Evolutionary conservation across 2,888 invertebrate species (phyloP), one percentile per base, ranked within the genome.

Genomic region (Erebia epiphron): DNA sequence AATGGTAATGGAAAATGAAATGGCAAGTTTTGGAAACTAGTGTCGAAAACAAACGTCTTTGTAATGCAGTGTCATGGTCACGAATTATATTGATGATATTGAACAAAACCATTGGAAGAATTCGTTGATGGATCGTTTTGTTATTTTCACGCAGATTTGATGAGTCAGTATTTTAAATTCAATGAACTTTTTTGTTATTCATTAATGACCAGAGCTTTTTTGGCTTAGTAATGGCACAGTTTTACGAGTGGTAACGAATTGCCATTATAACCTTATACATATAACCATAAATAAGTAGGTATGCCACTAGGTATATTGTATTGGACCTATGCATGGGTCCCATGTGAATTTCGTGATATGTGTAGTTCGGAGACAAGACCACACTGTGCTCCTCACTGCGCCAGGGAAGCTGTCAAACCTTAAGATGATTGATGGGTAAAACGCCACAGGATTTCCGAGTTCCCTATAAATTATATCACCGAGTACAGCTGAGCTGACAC

Each of bases 41-140:
- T 26, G 57, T 57, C 35, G 54, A 54, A 54, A 9, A 21, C 14
- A 57, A 57, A 35, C 35, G 35, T 35, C 35, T 35, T 5, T 35
- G 35, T 60, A 41, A n/a, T 41, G 58, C 58, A 60, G 9, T 1
- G 61, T 61, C 61, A 61, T 61, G 61, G 4, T 41, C 5, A 46
- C 61, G 61, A 61, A 61, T 61, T 10, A n/a, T 57, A 14, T 43
- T 41, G 60, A 43, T 26, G 26, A 26, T 26, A 26, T 26, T 26
- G 26, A 60, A 16, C 4, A n/a, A 60, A 60, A 41, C 60, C 60
- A 16, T 18, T 57, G 57, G 43, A 26, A 57, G 26, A 57, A 66
- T 57, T 57, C 43, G 14, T 52, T 67, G 60, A 67, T 67, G 16
- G 67, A 67, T 67, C 58, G 50, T 58, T 54, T 54, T 14, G 18